Evolutionary conservation across 2,797 vertebrate species (phyloP), one percentile per base, ranked within the genome.

Genomic region (Anabacerthia variegaticeps): DNA sequence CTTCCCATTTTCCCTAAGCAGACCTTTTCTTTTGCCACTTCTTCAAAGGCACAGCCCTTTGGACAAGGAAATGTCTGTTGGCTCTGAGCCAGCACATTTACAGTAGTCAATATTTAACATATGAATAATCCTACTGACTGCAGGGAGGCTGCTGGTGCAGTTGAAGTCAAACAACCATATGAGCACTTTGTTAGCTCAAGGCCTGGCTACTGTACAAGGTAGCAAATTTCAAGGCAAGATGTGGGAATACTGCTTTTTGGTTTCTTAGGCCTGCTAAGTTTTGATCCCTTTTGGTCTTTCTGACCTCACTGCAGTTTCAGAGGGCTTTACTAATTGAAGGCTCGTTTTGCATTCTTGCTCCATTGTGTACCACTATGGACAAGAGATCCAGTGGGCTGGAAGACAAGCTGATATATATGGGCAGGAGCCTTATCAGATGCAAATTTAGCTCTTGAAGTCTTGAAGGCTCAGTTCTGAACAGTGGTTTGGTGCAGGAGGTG

Each of bases 71-170:
- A 68, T 1, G 19, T 15, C 48, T 62, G 12, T 30, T 82, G 63
- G 27, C 44, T 85, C 54, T 56, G 20, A 86, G 75, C 24, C 66
- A 90, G 28, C 18, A 10, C 32, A 34, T 78, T 86, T 62, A 84
- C 67, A 23, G 21, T 28, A 68, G 88, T 80, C 89, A 95, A 43
- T 73, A 81, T 93, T 86, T 84, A 90, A 84, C 55, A 44, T 12
- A 61, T 11, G 7, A 88, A 55, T 88, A 74, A 85, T 71, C 39
- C 14, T 14, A 17, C 36, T 82, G 78, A 55, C 56, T 44, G 32
- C 3, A 0, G 14, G 2, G 2, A 24, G 54, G 46, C n/a, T 83
- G 49, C 68, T 74, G 27, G 8, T 58, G 48, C 49, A 37, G 59
- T 63, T 82, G 39, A 24, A 66, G 62, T 82, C 65, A 56, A 69